Base-by-base conservation (phyloP, 2,888 invertebrate genomes). In the Himalopsyche anomala region DNA sequence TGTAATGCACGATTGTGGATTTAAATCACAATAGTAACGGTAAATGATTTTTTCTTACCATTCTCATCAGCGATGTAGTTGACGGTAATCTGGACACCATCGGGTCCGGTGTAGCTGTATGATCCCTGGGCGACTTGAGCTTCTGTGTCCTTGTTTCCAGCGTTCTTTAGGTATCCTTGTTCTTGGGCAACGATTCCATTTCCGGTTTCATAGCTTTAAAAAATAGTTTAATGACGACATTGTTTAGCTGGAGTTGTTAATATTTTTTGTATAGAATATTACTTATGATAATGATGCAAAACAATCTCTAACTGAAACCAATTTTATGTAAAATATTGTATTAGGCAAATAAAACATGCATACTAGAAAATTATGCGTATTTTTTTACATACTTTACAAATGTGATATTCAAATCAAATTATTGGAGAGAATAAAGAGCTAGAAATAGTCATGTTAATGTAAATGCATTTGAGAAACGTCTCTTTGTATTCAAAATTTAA, bases 161-260 rank as follows among this genome's bases (percentile, higher is more conserved):
- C 92, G 90, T 96, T 95, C 92, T 96, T 96, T 89, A 96, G 91
- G 91, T 94, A 96, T 12, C 96, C 96, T 88, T 94, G 93, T 90
- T 96, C 96, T 89, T 96, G 94, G 0, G 94, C 96, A 8, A 93
- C 93, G 89, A 96, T 96, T 17, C 96, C 96, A 90, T 96, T 96
- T 51, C 95, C 96, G 84, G 96, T 95, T 91, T 96, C 95, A 89
- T 96, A 96, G 89, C 95, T 95, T 89, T 87, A 90, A 90, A 86
- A n/a, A 80, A 55, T 8, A 40, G 42, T 74, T 9, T 80, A 15
- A 62, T 2, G 11, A 19, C 28, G 5, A n/a, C 17, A 56, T n/a
- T 56, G 4, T 2, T 45, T 15, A 15, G 51, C 4, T 51, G 12
- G 45, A 15, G 5, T 0, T 15, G 15, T 51, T 51, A 15, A 51